These are phyloP conservation scores for Danio kyathit DNA, from an alignment of 2,797 vertebrate species.

Conservation along the genomic window DNA sequence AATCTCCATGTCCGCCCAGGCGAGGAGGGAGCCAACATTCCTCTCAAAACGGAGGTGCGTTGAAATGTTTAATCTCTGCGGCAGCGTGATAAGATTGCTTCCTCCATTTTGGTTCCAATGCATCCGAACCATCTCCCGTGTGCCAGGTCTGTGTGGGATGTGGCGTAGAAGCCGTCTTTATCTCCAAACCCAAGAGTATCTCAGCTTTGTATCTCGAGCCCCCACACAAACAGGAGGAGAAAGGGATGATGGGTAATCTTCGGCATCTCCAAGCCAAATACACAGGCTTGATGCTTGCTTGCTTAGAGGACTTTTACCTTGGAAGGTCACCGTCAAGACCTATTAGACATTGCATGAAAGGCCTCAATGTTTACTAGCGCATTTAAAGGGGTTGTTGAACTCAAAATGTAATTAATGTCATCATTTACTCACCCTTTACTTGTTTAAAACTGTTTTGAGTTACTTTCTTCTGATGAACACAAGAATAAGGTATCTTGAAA, in stretches of 20 bases:
- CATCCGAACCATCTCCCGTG: slow-evolving; percentile 45
- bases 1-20: slow-evolving; percentile 50
- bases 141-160: slow-evolving; percentile 48
- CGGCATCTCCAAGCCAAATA: slow-evolving; percentile 16
- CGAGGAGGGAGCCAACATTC: slow-evolving; percentile 29
- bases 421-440: too few species aligned
- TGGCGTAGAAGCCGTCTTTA: slow-evolving; percentile 43
- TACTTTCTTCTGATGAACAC: too few species aligned
- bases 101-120: slow-evolving; percentile 43
- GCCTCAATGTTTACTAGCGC: neutral
- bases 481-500: too few species aligned
- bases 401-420: too few species aligned
- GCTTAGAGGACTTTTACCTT: neutral
- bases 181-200: slow-evolving; percentile 44
- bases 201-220: slow-evolving; percentile 29
- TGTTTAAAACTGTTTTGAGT: too few species aligned
- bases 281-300: neutral
- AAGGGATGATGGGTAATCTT: slow-evolving; percentile 9
- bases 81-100: slow-evolving; percentile 47
- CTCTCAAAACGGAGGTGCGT: slow-evolving; percentile 39
- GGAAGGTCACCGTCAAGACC: slow-evolving; percentile 15
- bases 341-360: neutral
- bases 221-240: slow-evolving; percentile 10
- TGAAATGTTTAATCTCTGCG: slow-evolving; percentile 50
- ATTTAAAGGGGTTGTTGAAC: too few species aligned